A percentile compares a stretch with the other conserved stretches of the same genome.
Evolutionary conservation across 2,797 vertebrate species (phyloP).

Genomic region (Anguilla pacifica): DNA sequence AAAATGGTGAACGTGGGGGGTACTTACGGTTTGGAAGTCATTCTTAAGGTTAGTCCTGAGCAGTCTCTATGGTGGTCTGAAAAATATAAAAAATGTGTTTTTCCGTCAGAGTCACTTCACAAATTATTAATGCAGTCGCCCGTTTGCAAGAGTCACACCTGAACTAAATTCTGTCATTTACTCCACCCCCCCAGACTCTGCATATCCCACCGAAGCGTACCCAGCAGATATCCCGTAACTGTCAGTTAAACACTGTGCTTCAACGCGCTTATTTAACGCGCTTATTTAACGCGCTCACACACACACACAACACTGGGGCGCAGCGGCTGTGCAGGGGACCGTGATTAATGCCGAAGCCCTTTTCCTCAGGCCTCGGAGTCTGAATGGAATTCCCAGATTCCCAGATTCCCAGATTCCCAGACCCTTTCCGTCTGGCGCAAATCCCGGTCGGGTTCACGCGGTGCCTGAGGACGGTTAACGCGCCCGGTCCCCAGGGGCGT

Average conservation of each 20-base stretch:
- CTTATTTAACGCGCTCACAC: not conserved
- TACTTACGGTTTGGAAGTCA: slow-evolving; percentile 90
- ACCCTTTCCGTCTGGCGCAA: not conserved
- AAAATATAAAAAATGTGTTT: slow-evolving; percentile 45
- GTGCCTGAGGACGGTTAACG: not conserved
- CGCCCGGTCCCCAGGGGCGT: not conserved
- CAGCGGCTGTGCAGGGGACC: not conserved
- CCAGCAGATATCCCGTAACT: not conserved
- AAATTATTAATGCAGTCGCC: not conserved
- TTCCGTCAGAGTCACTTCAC: not conserved
- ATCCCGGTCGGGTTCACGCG: not conserved
- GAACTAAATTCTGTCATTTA: not conserved
- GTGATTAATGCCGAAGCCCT: not conserved
- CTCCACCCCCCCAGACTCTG: not conserved
- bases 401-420: not conserved
- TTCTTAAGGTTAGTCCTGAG: slow-evolving; percentile 87
- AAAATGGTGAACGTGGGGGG: not conserved
- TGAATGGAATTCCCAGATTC: too few relatives aligned
- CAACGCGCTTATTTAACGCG: not conserved
- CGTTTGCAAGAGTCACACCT: not conserved
- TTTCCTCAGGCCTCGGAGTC: not conserved
- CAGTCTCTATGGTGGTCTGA: slow-evolving; percentile 94
- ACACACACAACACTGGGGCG: not conserved
- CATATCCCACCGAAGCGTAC: not conserved
- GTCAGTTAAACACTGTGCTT: not conserved